Evolutionary conservation across 2,797 vertebrate genomes (phyloP).

Genomic region (Triplophysa yarkandensis): DNA sequence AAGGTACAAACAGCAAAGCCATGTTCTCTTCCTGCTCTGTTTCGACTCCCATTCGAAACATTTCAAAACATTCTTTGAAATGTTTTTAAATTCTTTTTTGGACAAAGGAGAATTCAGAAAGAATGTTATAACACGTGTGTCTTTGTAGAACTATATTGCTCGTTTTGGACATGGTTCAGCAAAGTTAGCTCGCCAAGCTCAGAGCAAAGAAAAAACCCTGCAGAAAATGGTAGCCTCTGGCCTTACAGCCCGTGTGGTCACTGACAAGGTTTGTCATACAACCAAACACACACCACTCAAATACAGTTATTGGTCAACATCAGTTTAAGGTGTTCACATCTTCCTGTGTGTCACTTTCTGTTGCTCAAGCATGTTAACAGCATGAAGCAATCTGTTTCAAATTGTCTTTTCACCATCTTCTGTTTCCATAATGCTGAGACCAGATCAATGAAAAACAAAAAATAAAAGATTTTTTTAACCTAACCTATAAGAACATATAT

Average conservation of each 20-base stretch:
- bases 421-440: background rate
- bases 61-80: too few relatives aligned
- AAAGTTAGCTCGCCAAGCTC: slow-evolving; percentile 94
- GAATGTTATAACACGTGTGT: background rate
- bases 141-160: slow-evolving; percentile 92
- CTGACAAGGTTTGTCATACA: slow-evolving; percentile 85
- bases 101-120: background rate
- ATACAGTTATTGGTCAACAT: background rate
- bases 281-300: background rate
- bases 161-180: slow-evolving; percentile 97
- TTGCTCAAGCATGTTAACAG: slow-evolving; percentile 4
- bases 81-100: too few relatives aligned
- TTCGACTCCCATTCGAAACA: background rate
- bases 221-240: slow-evolving; percentile 99
- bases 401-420: background rate
- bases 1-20: slow-evolving; percentile 76
- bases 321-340: background rate
- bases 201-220: slow-evolving; percentile 99
- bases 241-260: slow-evolving; percentile 91
- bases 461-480: background rate
- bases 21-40: background rate
- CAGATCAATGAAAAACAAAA: background rate
- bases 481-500: background rate
- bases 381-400: background rate
- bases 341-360: background rate